Base-by-base conservation (phyloP, 2,888 invertebrate species). In the Antitype chi region DNA sequence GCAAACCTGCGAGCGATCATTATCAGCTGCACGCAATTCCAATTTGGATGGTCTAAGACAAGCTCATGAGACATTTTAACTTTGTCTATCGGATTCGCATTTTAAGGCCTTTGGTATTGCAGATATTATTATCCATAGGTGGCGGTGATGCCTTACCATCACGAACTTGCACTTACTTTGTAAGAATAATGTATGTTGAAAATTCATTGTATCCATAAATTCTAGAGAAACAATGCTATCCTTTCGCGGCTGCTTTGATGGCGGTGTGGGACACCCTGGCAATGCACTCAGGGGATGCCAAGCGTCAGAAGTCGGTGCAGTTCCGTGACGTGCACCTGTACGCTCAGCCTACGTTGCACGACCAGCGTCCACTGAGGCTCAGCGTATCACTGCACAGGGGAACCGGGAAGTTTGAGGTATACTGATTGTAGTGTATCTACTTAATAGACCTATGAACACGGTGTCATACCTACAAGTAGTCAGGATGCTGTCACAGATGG, bases 241-340 rank as follows among this genome's bases (percentile, higher is more conserved):
- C 99, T 4, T 98, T 98, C 8, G 98, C 98, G 0, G 98, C 97
- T 55, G 98, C 98, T 86, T 93, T 99, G 84, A 92, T 96, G 38
- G 93, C 97, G 9, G 97, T 97, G 2, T 98, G 98, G 98, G 97
- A 98, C 89, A 97, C 97, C 0, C 90, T 98, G 11, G 97, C 97
- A 0, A 95, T 97, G 90, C 94, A 97, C 89, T 23, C 87, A 70
- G 97, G 97, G 0, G 94, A 96, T n/a, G 90, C 97, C 6, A 97
- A 96, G 85, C 97, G 97, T 78, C 96, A 98, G 81, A 92, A 98
- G 38, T 97, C 98, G 0, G 97, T 99, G 2, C 96, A 97, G n/a
- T 98, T 93, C 83, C 98, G 73, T 94, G 97, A 89, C 94, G 98
- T 91, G 97, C 98, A 49, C 97, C 84, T 93, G 25, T 78, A 89